phyloP scores from a whole-genome alignment of 2,113 vertebrate species.

The Acinonyx jubatus region DNA sequence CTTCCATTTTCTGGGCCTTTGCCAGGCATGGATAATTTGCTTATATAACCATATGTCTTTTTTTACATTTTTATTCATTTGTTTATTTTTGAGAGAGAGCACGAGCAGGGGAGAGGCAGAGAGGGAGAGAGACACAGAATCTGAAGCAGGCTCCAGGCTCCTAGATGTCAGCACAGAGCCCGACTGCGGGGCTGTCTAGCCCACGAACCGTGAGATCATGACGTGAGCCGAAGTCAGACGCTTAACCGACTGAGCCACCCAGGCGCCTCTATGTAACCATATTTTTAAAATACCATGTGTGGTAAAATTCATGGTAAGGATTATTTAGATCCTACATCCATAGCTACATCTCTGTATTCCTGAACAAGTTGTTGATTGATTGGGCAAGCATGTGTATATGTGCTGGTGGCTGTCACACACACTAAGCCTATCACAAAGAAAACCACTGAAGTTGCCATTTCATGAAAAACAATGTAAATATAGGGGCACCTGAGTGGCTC shows the following conservation, averaged over 20 bases:
- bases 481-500: not conserved
- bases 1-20: not conserved
- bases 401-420: too few relatives aligned
- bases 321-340: not conserved
- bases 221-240: too few relatives aligned
- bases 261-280: not conserved
- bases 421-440: not conserved
- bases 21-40: not conserved
- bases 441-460: not conserved
- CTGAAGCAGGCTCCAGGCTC: too few relatives aligned
- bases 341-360: not conserved
- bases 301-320: not conserved
- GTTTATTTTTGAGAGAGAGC: too few relatives aligned
- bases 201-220: too few relatives aligned
- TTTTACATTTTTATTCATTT: too few relatives aligned
- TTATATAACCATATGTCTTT: not conserved
- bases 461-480: not conserved
- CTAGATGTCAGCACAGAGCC: too few relatives aligned
- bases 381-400: fast-evolving
- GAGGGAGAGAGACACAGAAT: too few relatives aligned
- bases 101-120: too few relatives aligned
- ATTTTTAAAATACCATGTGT: not conserved
- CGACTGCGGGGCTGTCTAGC: too few relatives aligned
- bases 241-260: too few relatives aligned
- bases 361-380: too few relatives aligned